Evolutionary conservation across 2,888 invertebrate species (phyloP).

Genomic region (Eurois occulta): DNA sequence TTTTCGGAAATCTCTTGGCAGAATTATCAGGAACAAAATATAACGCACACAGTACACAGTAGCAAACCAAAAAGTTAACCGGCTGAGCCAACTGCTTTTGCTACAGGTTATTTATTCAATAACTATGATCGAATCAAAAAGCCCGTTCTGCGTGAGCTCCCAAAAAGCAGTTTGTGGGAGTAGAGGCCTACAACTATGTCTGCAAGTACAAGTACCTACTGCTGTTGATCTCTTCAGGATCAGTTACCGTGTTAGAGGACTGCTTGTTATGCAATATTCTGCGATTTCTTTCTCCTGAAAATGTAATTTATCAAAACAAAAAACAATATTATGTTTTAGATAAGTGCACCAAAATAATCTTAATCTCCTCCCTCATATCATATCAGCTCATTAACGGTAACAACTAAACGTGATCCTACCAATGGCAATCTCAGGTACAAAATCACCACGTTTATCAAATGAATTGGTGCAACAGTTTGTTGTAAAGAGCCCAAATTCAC

Average conservation of each 20-base stretch:
- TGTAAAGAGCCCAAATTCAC: not conserved
- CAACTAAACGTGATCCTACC: not conserved
- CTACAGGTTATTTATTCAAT: not conserved
- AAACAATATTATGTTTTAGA: not conserved
- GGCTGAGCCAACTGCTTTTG: not conserved
- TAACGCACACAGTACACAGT: not conserved
- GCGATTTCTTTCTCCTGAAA: not conserved
- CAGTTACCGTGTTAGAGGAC: not conserved
- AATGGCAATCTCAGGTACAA: not conserved
- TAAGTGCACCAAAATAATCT: not conserved
- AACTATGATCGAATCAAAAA: not conserved
- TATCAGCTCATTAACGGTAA: not conserved
- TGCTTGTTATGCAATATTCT: not conserved
- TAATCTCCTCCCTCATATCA: not conserved
- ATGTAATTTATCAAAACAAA: not conserved
- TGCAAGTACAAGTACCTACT: not conserved
- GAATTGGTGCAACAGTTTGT: not conserved
- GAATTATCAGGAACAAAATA: not conserved
- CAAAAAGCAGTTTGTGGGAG: not conserved
- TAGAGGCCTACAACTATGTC: not conserved
- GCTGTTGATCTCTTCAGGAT: not conserved
- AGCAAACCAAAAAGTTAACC: not conserved
- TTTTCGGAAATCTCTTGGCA: not conserved
- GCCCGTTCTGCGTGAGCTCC: not conserved
- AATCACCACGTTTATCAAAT: not conserved